Evolutionary conservation across 2,888 invertebrate species (phyloP).

Genomic region (Strigamia transsilvanica): DNA sequence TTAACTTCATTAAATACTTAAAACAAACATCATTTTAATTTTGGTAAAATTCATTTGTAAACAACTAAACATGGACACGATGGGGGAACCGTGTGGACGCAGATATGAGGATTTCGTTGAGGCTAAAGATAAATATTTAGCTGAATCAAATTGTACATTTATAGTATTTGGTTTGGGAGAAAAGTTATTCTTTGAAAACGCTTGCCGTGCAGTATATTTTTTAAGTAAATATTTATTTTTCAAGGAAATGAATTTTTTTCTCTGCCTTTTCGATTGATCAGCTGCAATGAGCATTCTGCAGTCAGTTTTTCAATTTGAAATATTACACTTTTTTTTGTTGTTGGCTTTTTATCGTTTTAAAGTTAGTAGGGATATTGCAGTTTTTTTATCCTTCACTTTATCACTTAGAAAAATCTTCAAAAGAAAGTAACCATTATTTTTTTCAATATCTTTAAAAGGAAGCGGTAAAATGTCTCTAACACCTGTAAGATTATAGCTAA

Average conservation of each 20-base stretch:
- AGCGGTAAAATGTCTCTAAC: constrained; percentile 26
- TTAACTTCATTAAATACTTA: too few relatives aligned
- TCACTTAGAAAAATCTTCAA: not conserved
- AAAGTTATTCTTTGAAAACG: too few relatives aligned
- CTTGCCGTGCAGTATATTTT: too few relatives aligned
- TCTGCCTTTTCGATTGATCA: not conserved
- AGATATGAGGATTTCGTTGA: too few relatives aligned
- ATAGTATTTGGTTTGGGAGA: too few relatives aligned
- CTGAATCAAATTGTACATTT: too few relatives aligned
- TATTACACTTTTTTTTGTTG: not conserved
- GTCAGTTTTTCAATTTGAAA: not conserved
- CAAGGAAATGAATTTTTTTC: not conserved
- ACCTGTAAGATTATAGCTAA: constrained; percentile 24
- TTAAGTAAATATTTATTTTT: too few relatives aligned
- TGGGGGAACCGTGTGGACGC: too few relatives aligned
- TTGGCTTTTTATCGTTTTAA: not conserved
- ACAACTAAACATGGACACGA: too few relatives aligned
- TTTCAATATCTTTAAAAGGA: constrained; percentile 26
- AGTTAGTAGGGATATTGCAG: not conserved
- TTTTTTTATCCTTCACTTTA: not conserved
- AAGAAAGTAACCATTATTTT: not conserved
- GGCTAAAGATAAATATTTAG: too few relatives aligned
- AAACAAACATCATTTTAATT: too few relatives aligned
- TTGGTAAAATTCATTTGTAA: too few relatives aligned
- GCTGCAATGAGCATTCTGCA: not conserved